phyloP scores from a whole-genome alignment of 1,140 invertebrate species.

The Muscidifurax raptorellus region DNA sequence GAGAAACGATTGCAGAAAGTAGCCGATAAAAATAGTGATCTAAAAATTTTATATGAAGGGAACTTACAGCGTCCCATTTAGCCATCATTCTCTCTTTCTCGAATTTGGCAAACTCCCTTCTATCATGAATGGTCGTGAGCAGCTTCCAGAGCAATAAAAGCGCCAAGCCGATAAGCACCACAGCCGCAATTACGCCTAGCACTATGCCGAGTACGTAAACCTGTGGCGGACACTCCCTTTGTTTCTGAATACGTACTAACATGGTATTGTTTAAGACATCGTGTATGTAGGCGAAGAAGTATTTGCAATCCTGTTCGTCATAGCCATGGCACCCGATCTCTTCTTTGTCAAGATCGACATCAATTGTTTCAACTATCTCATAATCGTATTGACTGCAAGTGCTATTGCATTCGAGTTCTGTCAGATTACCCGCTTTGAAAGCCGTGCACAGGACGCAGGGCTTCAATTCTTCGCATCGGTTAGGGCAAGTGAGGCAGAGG shows the following conservation, averaged over 20 bases:
- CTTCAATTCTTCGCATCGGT: constrained; percentile 90
- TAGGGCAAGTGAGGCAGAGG: constrained; percentile 93
- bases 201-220: constrained; percentile 90
- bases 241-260: constrained; percentile 83
- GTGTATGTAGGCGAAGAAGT: constrained; percentile 89
- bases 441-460: constrained; percentile 95
- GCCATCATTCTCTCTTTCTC: constrained; percentile 96
- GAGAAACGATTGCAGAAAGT: background rate
- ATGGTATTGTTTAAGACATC: constrained; percentile 76
- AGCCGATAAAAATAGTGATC: background rate
- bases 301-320: constrained; percentile 91
- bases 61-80: constrained; percentile 93
- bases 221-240: constrained; percentile 87
- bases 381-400: constrained; percentile 80
- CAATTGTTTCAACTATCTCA: constrained; percentile 77
- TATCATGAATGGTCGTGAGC: constrained; percentile 95
- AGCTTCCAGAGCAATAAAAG: constrained; percentile 97
- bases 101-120: constrained; percentile 96
- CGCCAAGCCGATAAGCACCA: constrained; percentile 87
- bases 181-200: constrained; percentile 96
- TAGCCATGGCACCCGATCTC: constrained; percentile 86
- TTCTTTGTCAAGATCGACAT: constrained; percentile 83
- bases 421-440: constrained; percentile 87
- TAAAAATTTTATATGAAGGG: background rate
- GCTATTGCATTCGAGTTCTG: constrained; percentile 75